Conservation (phyloP, 2,113 vertebrate genomes). For the Emydura subglobosa region DNA sequence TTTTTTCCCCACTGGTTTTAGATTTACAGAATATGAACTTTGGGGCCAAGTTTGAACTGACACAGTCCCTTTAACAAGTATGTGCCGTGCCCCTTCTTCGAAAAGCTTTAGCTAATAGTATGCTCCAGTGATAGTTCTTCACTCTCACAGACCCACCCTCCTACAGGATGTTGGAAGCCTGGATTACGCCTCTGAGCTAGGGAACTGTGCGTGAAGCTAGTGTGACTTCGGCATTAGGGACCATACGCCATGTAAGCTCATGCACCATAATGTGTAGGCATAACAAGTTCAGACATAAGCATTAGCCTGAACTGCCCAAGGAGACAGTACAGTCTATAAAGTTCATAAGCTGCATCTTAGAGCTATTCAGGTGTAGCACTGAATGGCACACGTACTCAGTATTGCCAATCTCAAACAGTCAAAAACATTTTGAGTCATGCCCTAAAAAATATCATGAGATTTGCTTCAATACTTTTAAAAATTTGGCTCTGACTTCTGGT, state of each 20-base stretch:
- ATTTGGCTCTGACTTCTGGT: not conserved
- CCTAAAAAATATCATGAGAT: not conserved
- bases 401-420: not conserved
- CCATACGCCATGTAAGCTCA: not conserved
- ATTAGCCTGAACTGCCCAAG: not conserved
- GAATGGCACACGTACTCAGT: not conserved
- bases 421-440: not conserved
- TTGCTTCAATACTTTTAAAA: not conserved
- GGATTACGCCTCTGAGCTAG: not conserved
- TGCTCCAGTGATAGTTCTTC: not conserved
- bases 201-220: not conserved
- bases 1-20: not conserved
- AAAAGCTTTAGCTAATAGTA: not conserved
- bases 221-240: not conserved
- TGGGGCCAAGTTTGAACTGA: not conserved
- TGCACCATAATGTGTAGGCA: not conserved
- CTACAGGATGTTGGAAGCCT: not conserved
- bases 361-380: not conserved
- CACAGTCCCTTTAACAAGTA: rapidly evolving
- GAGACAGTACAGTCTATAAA: not conserved
- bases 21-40: not conserved
- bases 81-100: not conserved
- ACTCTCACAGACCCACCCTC: not conserved
- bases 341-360: not conserved
- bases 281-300: not conserved